Percentiles rank a stretch among this genome's conserved stretches.
Evolutionary conservation across 2,797 vertebrate species (phyloP).

Genomic region (Dendrocincla fuliginosa): DNA sequence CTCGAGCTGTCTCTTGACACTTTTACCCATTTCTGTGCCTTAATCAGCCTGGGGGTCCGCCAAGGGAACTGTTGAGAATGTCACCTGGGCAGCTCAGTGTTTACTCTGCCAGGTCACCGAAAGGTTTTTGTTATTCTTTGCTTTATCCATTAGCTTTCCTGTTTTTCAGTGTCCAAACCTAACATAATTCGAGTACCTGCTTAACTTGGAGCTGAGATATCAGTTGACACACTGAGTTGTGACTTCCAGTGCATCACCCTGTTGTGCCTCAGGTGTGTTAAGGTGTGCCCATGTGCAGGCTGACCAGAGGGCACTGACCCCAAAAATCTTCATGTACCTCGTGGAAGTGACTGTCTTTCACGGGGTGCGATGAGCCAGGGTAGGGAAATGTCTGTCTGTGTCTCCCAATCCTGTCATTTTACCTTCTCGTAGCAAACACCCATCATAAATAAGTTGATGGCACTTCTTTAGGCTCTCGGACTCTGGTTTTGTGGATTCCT

Average conservation of each 20-base stretch:
- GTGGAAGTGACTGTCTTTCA: neutral
- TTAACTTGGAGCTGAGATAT: neutral
- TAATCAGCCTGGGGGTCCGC: neutral
- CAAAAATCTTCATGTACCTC: rapidly evolving
- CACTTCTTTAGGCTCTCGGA: neutral
- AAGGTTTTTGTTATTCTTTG: neutral
- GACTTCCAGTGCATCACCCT: neutral
- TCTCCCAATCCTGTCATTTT: neutral
- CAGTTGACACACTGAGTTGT: neutral
- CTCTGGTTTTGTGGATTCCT: neutral
- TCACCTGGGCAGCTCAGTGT: neutral
- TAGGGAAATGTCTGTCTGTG: neutral
- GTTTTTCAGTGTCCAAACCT: neutral
- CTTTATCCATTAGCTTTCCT: neutral
- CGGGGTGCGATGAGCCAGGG: neutral
- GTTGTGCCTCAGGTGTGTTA: neutral
- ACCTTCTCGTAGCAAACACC: neutral
- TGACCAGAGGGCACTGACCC: neutral
- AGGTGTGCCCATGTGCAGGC: neutral
- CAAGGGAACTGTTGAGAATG: neutral
- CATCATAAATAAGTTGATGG: neutral
- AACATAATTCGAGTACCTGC: neutral
- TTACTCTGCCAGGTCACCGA: neutral
- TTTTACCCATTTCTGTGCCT: neutral
- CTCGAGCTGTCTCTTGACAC: neutral